These are phyloP conservation scores for Philereme vetulata DNA, from an alignment of 2,888 invertebrate species.

Conservation along the genomic window DNA sequence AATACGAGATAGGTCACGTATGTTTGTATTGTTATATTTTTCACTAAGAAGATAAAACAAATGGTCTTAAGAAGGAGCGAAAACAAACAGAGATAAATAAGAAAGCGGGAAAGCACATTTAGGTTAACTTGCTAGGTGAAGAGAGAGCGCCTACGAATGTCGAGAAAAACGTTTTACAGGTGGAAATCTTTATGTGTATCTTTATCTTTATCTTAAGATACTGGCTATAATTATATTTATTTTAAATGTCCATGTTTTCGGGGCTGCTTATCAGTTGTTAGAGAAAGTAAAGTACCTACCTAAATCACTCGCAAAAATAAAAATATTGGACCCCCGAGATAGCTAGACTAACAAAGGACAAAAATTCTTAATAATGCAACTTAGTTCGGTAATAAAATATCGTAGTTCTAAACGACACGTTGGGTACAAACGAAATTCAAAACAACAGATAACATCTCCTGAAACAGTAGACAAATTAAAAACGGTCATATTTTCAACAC, in stretches of 20 bases:
- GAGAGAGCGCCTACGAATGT: slow-evolving; percentile 9
- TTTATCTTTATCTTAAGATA: not conserved
- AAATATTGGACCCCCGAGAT: too few relatives aligned
- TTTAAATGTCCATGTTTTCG: too few relatives aligned
- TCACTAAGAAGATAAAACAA: slow-evolving; percentile 15
- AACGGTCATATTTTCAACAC: slow-evolving; percentile 48
- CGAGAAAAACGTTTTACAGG: not conserved
- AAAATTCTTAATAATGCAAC: too few relatives aligned
- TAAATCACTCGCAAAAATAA: too few relatives aligned
- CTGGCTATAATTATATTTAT: too few relatives aligned
- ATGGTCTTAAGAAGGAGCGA: slow-evolving; percentile 13
- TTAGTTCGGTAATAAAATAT: not conserved
- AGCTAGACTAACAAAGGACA: too few relatives aligned
- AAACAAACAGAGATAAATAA: slow-evolving; percentile 9
- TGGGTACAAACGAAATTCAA: not conserved
- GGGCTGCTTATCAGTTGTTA: too few relatives aligned
- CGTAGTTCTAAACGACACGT: not conserved
- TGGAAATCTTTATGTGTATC: not conserved
- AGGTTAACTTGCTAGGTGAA: slow-evolving; percentile 6
- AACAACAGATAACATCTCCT: slow-evolving; percentile 4
- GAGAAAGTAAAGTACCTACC: too few relatives aligned
- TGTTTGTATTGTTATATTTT: slow-evolving; percentile 8
- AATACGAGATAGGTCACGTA: slow-evolving; percentile 35
- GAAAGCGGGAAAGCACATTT: not conserved
- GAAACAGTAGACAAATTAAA: slow-evolving; percentile 46